Evolutionary conservation across 2,888 invertebrate species (phyloP).

Genomic region (Amphipyra berbera): DNA sequence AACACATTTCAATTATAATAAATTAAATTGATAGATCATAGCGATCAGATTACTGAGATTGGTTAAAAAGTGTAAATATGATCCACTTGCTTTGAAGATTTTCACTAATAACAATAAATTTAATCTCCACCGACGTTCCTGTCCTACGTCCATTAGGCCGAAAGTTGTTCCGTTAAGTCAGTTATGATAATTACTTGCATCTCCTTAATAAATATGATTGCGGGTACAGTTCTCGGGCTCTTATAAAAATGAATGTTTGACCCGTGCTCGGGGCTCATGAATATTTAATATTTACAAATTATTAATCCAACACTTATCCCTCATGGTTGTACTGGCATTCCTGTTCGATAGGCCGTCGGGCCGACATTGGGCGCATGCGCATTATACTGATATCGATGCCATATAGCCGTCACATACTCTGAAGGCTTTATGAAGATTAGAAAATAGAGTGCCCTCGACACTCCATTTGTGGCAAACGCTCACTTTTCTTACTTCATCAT

Average conservation of each 20-base stretch:
- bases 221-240: constrained; percentile 78
- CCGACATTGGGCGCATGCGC: constrained; percentile 64
- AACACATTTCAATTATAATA: constrained; percentile 67
- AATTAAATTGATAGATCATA: constrained; percentile 73
- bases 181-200: constrained; percentile 86
- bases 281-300: constrained; percentile 90
- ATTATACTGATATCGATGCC: constrained; percentile 76
- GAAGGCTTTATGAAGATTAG: constrained; percentile 85
- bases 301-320: constrained; percentile 87
- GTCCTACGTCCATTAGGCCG: constrained; percentile 64
- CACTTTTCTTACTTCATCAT: constrained; percentile 31
- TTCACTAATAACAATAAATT: constrained; percentile 74
- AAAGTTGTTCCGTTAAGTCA: constrained; percentile 77
- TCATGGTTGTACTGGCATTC: constrained; percentile 71
- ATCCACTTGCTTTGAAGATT: constrained; percentile 68
- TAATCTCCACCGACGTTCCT: constrained; percentile 64
- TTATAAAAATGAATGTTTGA: constrained; percentile 85
- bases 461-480: constrained; percentile 55
- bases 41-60: constrained; percentile 67
- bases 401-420: constrained; percentile 68
- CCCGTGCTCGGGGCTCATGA: constrained; percentile 85
- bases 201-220: constrained; percentile 85
- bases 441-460: constrained; percentile 77
- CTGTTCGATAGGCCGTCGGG: constrained; percentile 69
- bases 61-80: constrained; percentile 68